Percentiles rank a stretch among this genome's conserved stretches.
These are phyloP conservation scores for Poeciliopsis turrubarensis DNA, from an alignment of 2,113 vertebrate genomes.

Conservation along the genomic window DNA sequence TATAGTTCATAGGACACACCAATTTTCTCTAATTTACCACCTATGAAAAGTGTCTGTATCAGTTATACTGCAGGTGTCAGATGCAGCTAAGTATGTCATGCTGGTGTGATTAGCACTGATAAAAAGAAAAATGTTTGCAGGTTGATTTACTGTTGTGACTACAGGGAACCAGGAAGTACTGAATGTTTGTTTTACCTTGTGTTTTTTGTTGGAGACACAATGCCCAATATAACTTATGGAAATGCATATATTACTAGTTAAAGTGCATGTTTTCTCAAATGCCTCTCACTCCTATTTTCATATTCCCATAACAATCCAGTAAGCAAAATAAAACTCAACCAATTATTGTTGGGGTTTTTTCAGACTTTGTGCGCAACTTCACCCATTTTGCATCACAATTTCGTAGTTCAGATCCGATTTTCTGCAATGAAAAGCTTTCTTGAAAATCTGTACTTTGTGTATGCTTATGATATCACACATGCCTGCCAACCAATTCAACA, in stretches of 20 bases:
- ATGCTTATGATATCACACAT: conserved; percentile 21
- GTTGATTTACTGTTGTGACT: background rate
- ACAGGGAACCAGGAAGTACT: conserved; percentile 20
- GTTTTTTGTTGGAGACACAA: conserved; percentile 34
- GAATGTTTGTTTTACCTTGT: conserved; percentile 30
- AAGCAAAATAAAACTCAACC: conserved; percentile 61
- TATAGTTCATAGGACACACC: background rate
- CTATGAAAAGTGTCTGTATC: background rate
- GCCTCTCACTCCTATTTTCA: conserved; percentile 21
- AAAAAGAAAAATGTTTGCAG: background rate
- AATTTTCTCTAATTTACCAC: background rate
- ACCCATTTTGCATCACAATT: conserved; percentile 38
- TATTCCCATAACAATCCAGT: conserved; percentile 65
- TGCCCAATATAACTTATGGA: conserved; percentile 64
- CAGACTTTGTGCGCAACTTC: conserved; percentile 43
- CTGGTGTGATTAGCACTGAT: background rate
- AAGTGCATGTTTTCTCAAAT: conserved; percentile 50
- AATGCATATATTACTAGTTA: conserved; percentile 45
- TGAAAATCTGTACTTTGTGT: conserved; percentile 26
- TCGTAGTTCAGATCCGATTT: conserved; percentile 25
- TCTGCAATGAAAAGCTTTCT: conserved; percentile 31
- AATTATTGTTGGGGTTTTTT: conserved; percentile 28
- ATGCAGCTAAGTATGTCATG: background rate
- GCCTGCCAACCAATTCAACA: conserved; percentile 36
- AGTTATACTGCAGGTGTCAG: background rate